These are phyloP conservation scores for Cheilosia urbana DNA, from an alignment of 2,888 invertebrate genomes.

Conservation along the genomic window DNA sequence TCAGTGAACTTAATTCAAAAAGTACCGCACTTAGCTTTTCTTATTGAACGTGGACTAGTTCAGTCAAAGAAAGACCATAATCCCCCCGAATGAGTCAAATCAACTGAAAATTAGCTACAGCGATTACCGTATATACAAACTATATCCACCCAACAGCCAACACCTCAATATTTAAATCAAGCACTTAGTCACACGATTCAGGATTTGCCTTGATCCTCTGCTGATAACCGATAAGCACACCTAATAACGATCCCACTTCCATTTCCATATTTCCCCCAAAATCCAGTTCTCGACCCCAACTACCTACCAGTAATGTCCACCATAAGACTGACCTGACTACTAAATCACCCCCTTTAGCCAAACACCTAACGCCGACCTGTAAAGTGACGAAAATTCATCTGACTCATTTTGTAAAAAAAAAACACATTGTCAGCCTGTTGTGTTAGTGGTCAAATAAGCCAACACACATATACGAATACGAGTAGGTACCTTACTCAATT, in stretches of 20 bases:
- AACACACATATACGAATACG: conserved; percentile 38
- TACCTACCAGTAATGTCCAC: conserved; percentile 12
- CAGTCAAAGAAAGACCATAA: no score
- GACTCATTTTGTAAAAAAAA: conserved; percentile 4
- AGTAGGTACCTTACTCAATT: conserved; percentile 71
- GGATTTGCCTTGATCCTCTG: background rate
- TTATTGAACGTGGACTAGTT: no score
- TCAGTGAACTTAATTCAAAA: no score
- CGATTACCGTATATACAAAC: no score
- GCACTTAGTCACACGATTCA: no score
- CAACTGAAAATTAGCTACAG: no score
- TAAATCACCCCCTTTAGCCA: background rate
- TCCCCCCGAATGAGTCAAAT: no score
- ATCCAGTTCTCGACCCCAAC: conserved; percentile 24
- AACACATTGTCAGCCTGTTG: background rate
- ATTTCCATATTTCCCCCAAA: background rate
- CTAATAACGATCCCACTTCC: background rate
- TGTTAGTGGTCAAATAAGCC: conserved; percentile 7
- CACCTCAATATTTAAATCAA: no score
- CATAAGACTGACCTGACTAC: background rate
- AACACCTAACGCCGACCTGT: background rate
- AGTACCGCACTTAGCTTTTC: no score
- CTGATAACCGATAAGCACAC: background rate
- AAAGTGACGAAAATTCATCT: conserved; percentile 18
- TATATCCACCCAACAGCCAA: no score